These are phyloP conservation scores for Tachyglossus aculeatus DNA, from an alignment of 2,797 vertebrate genomes.

Conservation along the genomic window DNA sequence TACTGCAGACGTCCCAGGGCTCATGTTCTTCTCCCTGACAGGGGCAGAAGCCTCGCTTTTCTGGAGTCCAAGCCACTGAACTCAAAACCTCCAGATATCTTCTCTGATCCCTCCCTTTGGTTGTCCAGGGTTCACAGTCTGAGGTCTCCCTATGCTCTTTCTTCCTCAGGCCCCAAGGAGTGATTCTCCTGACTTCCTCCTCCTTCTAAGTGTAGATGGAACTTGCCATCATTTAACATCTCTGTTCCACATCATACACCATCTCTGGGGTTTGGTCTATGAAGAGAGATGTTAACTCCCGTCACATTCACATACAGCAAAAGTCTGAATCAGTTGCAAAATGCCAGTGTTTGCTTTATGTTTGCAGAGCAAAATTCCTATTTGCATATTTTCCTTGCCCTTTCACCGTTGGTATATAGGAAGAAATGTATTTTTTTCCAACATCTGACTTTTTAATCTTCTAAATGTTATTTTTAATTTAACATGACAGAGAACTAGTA, in stretches of 20 bases:
- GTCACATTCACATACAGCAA: not conserved
- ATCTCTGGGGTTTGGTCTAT: not conserved
- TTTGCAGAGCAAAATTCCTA: not conserved
- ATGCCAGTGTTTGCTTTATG: not conserved
- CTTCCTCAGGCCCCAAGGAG: too few relatives aligned
- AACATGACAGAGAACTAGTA: slow-evolving; percentile 4
- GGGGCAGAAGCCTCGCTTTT: too few relatives aligned
- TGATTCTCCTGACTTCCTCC: too few relatives aligned
- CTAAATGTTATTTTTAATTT: slow-evolving; percentile 31
- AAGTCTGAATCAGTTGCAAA: not conserved
- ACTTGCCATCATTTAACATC: slow-evolving; percentile 11
- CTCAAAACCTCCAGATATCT: too few relatives aligned
- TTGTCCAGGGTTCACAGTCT: too few relatives aligned
- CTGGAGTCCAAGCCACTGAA: too few relatives aligned
- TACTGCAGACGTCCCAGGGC: too few relatives aligned
- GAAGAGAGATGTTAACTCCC: slow-evolving; percentile 6
- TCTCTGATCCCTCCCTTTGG: too few relatives aligned
- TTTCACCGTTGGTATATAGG: not conserved
- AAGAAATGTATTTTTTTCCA: slow-evolving; percentile 17
- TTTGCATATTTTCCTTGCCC: not conserved
- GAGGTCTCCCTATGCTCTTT: too few relatives aligned
- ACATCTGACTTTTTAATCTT: slow-evolving; percentile 21
- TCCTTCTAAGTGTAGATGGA: too few relatives aligned
- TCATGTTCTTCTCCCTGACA: too few relatives aligned
- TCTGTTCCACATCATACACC: not conserved